A percentile compares a stretch with the other conserved stretches of the same genome.
These are phyloP conservation scores for Tridacna crocea DNA, from an alignment of 2,888 invertebrate species.

Conservation along the genomic window DNA sequence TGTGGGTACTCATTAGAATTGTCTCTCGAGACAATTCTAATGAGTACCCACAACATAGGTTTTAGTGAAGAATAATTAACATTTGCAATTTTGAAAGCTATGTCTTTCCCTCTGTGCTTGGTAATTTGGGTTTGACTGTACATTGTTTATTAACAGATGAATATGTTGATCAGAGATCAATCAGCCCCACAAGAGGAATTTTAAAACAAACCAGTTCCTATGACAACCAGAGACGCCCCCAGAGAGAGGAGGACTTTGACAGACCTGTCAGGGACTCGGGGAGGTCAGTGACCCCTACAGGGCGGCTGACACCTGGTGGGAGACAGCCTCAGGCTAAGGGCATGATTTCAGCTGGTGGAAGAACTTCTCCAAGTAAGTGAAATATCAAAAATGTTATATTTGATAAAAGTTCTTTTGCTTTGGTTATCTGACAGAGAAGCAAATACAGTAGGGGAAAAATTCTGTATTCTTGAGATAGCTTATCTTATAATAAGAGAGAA, in stretches of 20 bases:
- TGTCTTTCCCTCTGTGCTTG: no score
- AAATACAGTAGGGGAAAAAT: no score
- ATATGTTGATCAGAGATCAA: constrained; percentile 32
- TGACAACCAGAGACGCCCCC: constrained; percentile 38
- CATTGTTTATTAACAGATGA: constrained; percentile 29
- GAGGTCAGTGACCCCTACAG: constrained; percentile 46
- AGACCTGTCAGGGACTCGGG: constrained; percentile 49
- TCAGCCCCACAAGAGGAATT: constrained; percentile 57
- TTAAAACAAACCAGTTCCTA: constrained; percentile 49
- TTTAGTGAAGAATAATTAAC: no score
- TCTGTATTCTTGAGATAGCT: no score
- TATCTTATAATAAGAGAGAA: no score
- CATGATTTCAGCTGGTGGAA: constrained; percentile 56
- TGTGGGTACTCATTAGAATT: no score
- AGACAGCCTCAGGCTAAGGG: constrained; percentile 51
- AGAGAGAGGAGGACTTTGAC: constrained; percentile 45
- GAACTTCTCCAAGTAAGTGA: constrained; percentile 66
- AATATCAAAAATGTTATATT: no score
- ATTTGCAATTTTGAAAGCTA: no score
- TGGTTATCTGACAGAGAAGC: no score
- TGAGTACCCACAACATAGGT: no score
- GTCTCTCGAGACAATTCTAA: no score
- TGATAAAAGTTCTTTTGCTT: no score
- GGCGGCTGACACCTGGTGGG: constrained; percentile 57
- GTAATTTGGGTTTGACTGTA: not conserved